These are phyloP conservation scores for Bubo scandiacus DNA, from an alignment of 2,113 vertebrate genomes.

Conservation along the genomic window DNA sequence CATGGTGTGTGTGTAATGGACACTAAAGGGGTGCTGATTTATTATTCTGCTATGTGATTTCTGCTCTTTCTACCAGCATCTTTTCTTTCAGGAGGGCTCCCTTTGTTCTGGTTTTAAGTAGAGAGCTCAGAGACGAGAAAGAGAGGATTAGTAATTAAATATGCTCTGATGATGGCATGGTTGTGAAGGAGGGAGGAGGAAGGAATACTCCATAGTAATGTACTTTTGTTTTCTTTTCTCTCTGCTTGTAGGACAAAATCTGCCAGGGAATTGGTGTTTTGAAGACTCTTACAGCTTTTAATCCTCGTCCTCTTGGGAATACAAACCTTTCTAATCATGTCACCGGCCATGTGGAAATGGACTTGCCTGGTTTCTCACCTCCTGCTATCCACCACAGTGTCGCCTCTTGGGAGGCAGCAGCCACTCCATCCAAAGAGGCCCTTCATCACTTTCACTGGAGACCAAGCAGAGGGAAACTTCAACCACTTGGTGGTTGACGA, in stretches of 20 bases:
- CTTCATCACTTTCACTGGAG: constrained; percentile 84
- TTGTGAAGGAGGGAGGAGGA: constrained; percentile 45
- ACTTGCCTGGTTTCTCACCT: constrained; percentile 86
- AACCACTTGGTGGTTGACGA: constrained; percentile 95
- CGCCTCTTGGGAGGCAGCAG: constrained; percentile 76
- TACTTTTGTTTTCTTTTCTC: constrained; percentile 43
- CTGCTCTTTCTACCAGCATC: constrained; percentile 32
- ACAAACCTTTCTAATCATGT: constrained; percentile 64
- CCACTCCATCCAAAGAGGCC: constrained; percentile 77
- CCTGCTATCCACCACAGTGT: constrained; percentile 79
- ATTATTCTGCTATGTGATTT: neutral
- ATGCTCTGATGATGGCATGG: constrained; percentile 38
- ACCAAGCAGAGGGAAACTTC: constrained; percentile 87
- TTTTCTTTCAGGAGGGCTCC: constrained; percentile 33
- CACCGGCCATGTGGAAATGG: constrained; percentile 81
- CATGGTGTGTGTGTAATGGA: neutral
- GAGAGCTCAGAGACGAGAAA: constrained; percentile 41
- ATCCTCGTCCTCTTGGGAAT: constrained; percentile 59
- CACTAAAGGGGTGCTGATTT: constrained; percentile 24
- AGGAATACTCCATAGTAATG: constrained; percentile 48
- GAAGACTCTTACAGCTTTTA: constrained; percentile 70
- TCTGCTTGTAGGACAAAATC: constrained; percentile 56
- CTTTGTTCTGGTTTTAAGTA: constrained; percentile 42
- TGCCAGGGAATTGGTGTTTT: constrained; percentile 61
- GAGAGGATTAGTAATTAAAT: constrained; percentile 65